Conservation (phyloP, 37 sponge, comb jelly and placozoan genomes). For the Corticium candelabrum region DNA sequence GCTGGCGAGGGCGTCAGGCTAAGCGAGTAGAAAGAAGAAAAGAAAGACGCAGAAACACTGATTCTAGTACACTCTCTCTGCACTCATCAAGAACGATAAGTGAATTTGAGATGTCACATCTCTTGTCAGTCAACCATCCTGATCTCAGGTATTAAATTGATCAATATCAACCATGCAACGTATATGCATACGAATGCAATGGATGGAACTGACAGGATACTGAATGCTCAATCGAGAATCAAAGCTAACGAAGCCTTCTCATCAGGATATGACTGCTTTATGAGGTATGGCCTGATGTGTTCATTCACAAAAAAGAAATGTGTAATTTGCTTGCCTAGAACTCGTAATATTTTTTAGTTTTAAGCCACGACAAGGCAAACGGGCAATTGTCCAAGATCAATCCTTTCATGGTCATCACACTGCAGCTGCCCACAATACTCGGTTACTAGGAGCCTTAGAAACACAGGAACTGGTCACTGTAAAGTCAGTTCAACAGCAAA, state of each 20-base stretch:
- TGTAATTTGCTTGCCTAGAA: background rate
- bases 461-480: too few relatives aligned
- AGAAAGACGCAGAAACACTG: background rate
- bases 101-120: background rate
- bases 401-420: too few relatives aligned
- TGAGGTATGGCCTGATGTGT: background rate
- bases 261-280: background rate
- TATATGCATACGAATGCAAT: too few relatives aligned
- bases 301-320: background rate
- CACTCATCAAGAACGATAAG: background rate
- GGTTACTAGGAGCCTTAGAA: too few relatives aligned
- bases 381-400: too few relatives aligned
- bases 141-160: background rate
- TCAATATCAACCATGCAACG: too few relatives aligned
- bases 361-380: background rate
- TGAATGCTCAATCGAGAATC: background rate
- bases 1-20: background rate
- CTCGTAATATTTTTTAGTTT: background rate
- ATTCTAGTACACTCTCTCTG: background rate
- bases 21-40: background rate
- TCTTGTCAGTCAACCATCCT: background rate
- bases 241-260: background rate
- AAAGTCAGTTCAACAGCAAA: too few relatives aligned
- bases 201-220: too few relatives aligned
- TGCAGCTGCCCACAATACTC: too few relatives aligned